Conservation (phyloP, 1,140 invertebrate species). For the Ridgeia piscesae region DNA sequence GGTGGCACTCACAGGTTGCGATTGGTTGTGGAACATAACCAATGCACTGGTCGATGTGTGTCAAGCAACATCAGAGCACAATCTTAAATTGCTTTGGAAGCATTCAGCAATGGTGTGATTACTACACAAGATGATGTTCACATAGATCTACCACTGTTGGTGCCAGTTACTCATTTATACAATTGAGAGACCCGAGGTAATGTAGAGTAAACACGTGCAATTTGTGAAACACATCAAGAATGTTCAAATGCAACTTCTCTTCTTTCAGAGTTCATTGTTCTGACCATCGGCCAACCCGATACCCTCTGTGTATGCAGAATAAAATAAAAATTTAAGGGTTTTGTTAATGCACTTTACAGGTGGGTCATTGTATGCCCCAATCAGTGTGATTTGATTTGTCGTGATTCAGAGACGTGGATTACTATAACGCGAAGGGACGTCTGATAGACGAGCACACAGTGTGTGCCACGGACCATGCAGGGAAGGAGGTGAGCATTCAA, state of each 20-base stretch:
- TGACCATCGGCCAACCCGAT: too few species aligned
- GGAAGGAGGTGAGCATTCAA: constrained; percentile 35
- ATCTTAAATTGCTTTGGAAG: background rate
- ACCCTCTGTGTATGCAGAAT: background rate
- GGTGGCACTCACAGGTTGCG: too few species aligned
- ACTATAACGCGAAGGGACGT: constrained; percentile 44
- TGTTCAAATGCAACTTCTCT: background rate
- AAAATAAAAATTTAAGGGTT: background rate
- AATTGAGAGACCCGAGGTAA: constrained; percentile 59
- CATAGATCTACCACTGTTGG: constrained; percentile 31
- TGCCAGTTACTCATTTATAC: constrained; percentile 46
- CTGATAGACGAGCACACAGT: constrained; percentile 43
- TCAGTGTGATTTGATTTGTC: background rate
- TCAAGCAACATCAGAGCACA: background rate
- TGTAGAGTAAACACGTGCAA: constrained; percentile 68
- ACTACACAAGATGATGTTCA: constrained; percentile 31
- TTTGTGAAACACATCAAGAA: too few species aligned
- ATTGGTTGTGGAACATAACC: too few species aligned
- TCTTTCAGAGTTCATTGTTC: constrained; percentile 10
- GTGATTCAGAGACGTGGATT: constrained; percentile 44
- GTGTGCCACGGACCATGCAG: constrained; percentile 36
- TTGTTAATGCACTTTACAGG: background rate
- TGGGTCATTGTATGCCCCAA: background rate
- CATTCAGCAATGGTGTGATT: background rate
- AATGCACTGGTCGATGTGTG: constrained; percentile 10